Conservation (phyloP, 2,797 vertebrate species). For the Halcyon smyrnensis region DNA sequence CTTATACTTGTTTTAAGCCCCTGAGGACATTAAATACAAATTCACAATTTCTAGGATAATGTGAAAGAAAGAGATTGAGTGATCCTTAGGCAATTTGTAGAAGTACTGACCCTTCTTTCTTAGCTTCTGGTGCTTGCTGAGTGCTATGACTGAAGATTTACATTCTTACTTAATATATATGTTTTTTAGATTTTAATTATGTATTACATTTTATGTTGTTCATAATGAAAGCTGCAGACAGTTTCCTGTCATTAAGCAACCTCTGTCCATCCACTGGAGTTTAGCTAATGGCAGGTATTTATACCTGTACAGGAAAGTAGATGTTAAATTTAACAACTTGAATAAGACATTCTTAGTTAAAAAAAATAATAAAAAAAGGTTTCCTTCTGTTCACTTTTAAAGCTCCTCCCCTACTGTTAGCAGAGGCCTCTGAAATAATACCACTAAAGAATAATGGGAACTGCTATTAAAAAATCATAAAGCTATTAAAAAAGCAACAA, state of each 20-base stretch:
- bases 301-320: too few species aligned
- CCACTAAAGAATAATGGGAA: constrained; percentile 14
- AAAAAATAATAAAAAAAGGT: background rate
- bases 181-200: background rate
- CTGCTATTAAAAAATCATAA: constrained; percentile 19
- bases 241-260: background rate
- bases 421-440: constrained; percentile 4
- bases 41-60: background rate
- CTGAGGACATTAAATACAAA: background rate
- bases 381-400: background rate
- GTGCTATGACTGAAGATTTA: background rate
- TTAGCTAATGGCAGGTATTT: background rate
- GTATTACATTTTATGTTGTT: background rate
- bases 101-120: background rate
- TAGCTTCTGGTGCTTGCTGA: background rate
- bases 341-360: background rate
- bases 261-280: background rate
- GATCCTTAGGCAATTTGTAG: background rate
- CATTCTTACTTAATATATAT: background rate
- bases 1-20: background rate
- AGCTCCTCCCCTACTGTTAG: constrained; percentile 17
- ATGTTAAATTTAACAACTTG: background rate
- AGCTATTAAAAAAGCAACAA: constrained; percentile 50
- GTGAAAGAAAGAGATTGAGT: background rate
- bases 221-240: background rate